Conservation (phyloP, 2,888 invertebrate species). For the Drosophila neonasuta region DNA sequence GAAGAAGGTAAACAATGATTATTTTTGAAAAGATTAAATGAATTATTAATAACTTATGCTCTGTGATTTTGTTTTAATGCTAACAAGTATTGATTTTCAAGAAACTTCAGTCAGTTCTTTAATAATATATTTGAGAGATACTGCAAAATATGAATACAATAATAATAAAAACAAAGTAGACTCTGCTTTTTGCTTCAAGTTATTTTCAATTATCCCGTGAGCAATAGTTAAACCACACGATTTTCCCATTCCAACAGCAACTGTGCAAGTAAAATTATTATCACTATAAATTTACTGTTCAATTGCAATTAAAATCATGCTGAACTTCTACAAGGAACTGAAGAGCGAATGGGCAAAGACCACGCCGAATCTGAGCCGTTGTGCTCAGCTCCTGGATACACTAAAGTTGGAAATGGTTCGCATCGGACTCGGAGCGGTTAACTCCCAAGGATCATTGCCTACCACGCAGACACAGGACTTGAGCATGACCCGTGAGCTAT, state of each 20-base stretch:
- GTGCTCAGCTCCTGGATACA: conserved; percentile 47
- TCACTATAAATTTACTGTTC: conserved; percentile 10
- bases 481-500: conserved; percentile 53
- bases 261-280: conserved; percentile 1
- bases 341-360: conserved; percentile 62
- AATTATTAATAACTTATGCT: neutral
- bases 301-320: conserved; percentile 30
- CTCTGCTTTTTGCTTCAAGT: neutral
- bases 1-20: neutral
- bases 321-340: conserved; percentile 50
- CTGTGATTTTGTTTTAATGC: neutral
- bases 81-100: neutral
- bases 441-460: neutral
- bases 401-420: conserved; percentile 62
- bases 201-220: neutral
- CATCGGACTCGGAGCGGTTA: conserved; percentile 29
- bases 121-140: neutral
- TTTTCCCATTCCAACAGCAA: neutral
- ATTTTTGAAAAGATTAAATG: neutral
- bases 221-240: neutral
- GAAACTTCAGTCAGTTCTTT: too few relatives aligned
- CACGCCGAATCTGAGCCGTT: conserved; percentile 49
- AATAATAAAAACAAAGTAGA: neutral
- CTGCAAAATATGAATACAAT: neutral
- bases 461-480: conserved; percentile 39